Conservation (phyloP, 2,888 invertebrate genomes). For the Cacoxenus indagator region DNA sequence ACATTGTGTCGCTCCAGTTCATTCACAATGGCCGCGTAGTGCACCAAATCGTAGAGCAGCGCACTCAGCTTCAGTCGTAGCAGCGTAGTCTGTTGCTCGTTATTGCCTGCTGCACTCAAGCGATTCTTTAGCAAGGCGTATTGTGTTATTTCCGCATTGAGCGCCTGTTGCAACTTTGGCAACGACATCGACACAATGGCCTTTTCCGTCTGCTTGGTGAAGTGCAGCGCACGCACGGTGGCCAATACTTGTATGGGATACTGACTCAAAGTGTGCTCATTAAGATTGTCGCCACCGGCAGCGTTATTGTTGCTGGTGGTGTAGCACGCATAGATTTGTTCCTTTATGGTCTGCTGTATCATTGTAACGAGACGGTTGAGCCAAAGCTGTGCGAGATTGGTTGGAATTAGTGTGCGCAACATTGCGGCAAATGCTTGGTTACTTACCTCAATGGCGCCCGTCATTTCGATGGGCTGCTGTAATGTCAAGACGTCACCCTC, state of each 20-base stretch:
- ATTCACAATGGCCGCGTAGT: conserved; percentile 87
- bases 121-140: conserved; percentile 60
- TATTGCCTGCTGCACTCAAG: conserved; percentile 31
- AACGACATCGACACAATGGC: conserved; percentile 80
- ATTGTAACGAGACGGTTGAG: conserved; percentile 80
- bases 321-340: conserved; percentile 75
- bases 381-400: conserved; percentile 56
- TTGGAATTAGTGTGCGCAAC: not conserved
- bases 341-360: conserved; percentile 84
- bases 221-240: conserved; percentile 86
- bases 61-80: conserved; percentile 90
- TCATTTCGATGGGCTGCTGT: conserved; percentile 61
- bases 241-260: conserved; percentile 82
- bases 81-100: conserved; percentile 72
- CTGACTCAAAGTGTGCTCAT: conserved; percentile 71
- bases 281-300: conserved; percentile 59
- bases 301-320: conserved; percentile 41
- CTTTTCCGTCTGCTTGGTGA: conserved; percentile 87
- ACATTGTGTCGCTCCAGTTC: conserved; percentile 80
- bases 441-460: conserved; percentile 66
- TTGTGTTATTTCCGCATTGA: conserved; percentile 70
- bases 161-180: conserved; percentile 71
- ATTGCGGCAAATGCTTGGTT: not conserved
- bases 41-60: conserved; percentile 92
- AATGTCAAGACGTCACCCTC: conserved; percentile 66